Evolutionary conservation across 2,888 invertebrate genomes (phyloP).

Genomic region (Camponotus fellah): DNA sequence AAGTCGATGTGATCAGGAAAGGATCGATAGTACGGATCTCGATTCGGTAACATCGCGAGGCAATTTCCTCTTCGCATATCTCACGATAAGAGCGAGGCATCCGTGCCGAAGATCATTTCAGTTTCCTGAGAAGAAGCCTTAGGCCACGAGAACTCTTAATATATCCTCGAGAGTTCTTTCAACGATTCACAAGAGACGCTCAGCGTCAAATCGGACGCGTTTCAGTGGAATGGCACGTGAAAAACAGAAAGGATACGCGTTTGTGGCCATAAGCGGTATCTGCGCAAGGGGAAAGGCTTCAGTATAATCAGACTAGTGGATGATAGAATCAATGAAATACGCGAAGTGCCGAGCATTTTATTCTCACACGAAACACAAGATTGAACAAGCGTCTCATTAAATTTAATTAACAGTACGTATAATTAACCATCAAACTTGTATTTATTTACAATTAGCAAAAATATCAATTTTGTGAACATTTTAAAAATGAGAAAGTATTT

Average conservation of each 20-base stretch:
- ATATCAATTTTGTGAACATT: not conserved
- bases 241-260: conserved; percentile 11
- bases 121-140: conserved; percentile 43
- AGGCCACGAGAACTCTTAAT: conserved; percentile 66
- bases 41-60: conserved; percentile 29
- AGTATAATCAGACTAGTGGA: conserved; percentile 63
- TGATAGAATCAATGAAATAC: conserved; percentile 70
- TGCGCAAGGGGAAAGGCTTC: conserved; percentile 52
- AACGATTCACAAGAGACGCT: conserved; percentile 65
- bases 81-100: conserved; percentile 8
- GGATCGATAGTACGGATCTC: conserved; percentile 16
- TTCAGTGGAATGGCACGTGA: conserved; percentile 52
- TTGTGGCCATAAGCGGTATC: conserved; percentile 1
- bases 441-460: conserved; percentile 9
- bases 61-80: conserved; percentile 59
- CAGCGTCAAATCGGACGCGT: conserved; percentile 75
- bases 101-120: conserved; percentile 64
- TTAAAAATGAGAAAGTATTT: not conserved
- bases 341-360: conserved; percentile 75
- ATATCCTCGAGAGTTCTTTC: conserved; percentile 70
- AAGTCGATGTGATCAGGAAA: not conserved
- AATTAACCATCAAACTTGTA: conserved; percentile 63
- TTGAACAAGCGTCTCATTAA: conserved; percentile 79
- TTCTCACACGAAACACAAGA: conserved; percentile 76
- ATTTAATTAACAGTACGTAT: conserved; percentile 67